Base-by-base conservation (phyloP, 2,888 invertebrate genomes). In the Pardosa pseudoannulata region DNA sequence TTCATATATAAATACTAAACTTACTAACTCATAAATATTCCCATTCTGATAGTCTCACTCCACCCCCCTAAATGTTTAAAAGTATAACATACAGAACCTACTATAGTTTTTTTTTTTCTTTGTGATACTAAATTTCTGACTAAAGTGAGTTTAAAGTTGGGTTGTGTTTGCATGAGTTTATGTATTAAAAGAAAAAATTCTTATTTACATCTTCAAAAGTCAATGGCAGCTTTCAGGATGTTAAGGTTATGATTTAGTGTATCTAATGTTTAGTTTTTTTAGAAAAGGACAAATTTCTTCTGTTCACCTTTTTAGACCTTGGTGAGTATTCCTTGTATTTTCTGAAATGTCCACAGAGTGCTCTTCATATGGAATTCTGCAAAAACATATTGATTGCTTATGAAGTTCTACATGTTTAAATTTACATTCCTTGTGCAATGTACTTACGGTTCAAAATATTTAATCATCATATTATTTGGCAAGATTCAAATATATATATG, bases 181-280 rank as follows among this genome's bases (percentile, higher is more conserved):
- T 16, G 19, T 67, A 11, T 62, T 6, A 62, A 62, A 1, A 62
- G 23, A n/a, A 29, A 7, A 29, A 29, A 36, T 67, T 9, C n/a
- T 9, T n/a, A n/a, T n/a, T n/a, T 23, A 31, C 1, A 32, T 32
- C 19, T 32, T 32, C 1, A 3, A 67, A 73, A 85, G 73, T 29
- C 85, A 86, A 36, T 86, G 85, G 85, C 85, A 86, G 74, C 79
- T 79, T 50, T 29, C 41, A 1, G 31, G 74, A 74, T 75, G 79
- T 78, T 62, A 72, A 68, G 85, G 85, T 86, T 79, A 74, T 74
- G 31, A 72, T 28, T 85, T 46, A 70, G 56, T 86, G 23, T 73
- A 36, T 76, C 67, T 86, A 79, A 79, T 86, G 62, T 79, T 74
- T 86, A 86, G 85, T 79, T 86, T 75, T 86, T 86, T 32, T 79